These are phyloP conservation scores for Anticlea derivata DNA, from an alignment of 2,888 invertebrate genomes.

Conservation along the genomic window DNA sequence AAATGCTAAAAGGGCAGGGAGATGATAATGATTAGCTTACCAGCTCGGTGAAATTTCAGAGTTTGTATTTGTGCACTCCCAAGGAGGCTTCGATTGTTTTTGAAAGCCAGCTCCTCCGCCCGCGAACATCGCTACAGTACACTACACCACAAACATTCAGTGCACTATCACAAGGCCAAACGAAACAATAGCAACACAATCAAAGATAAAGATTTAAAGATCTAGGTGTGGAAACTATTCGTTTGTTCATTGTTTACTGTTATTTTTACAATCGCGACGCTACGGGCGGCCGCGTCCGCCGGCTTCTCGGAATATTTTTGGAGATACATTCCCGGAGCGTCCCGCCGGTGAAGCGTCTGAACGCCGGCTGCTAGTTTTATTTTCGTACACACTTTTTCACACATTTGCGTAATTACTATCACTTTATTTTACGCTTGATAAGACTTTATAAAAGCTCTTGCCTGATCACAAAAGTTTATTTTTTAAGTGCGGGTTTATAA, in stretches of 20 bases:
- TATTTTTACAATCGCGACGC: conserved; percentile 29
- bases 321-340: conserved; percentile 47
- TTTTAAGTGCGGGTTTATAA: neutral
- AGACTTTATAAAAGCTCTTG: neutral
- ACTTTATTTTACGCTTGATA: conserved; percentile 4
- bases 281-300: conserved; percentile 37
- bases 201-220: neutral
- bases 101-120: conserved; percentile 59
- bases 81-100: conserved; percentile 58
- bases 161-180: too few relatives aligned
- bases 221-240: neutral
- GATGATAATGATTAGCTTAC: conserved; percentile 39
- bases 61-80: conserved; percentile 47
- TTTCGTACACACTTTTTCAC: conserved; percentile 48
- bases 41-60: conserved; percentile 49
- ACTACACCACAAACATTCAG: too few relatives aligned
- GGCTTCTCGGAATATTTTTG: conserved; percentile 49
- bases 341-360: conserved; percentile 43
- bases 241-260: conserved; percentile 31
- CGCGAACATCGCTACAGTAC: conserved; percentile 11
- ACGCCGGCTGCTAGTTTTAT: conserved; percentile 50
- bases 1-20: too few relatives aligned
- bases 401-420: conserved; percentile 51
- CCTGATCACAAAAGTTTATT: neutral
- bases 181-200: neutral